These are phyloP conservation scores for Subacronicta megacephala DNA, from an alignment of 2,888 invertebrate genomes.

Conservation along the genomic window DNA sequence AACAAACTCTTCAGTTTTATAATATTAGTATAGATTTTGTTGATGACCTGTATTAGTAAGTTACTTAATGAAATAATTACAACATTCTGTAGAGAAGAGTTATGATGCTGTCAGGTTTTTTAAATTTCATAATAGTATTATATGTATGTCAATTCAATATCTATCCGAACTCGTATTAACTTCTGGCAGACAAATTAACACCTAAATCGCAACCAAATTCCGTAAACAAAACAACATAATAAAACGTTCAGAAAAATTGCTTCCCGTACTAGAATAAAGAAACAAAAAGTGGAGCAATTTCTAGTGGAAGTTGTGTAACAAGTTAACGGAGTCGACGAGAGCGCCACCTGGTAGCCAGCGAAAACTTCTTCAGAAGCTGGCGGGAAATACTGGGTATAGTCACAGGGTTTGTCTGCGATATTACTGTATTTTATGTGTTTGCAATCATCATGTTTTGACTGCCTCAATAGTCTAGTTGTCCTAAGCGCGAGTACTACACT, in stretches of 20 bases:
- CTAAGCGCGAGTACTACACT: too few relatives aligned
- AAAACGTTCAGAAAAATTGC: constrained; percentile 46
- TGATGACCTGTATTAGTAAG: too few relatives aligned
- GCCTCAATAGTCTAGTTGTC: too few relatives aligned
- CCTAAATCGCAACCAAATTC: background rate
- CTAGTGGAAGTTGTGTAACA: constrained; percentile 68
- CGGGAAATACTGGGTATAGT: constrained; percentile 38
- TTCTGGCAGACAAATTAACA: background rate
- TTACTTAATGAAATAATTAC: too few relatives aligned
- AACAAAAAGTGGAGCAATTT: constrained; percentile 63
- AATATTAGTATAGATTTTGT: too few relatives aligned
- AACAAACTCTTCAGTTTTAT: too few relatives aligned
- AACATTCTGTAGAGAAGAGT: too few relatives aligned
- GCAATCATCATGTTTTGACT: too few relatives aligned
- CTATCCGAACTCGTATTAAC: background rate
- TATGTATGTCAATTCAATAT: background rate
- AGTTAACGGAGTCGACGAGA: constrained; percentile 66
- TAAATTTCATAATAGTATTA: too few relatives aligned
- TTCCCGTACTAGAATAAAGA: constrained; percentile 43
- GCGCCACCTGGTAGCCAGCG: constrained; percentile 63
- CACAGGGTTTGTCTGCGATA: constrained; percentile 25
- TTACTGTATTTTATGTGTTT: background rate
- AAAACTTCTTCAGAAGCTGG: constrained; percentile 52
- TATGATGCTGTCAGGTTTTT: too few relatives aligned
- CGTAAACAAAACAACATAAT: constrained; percentile 24